These are phyloP conservation scores for Acheta domesticus DNA, from an alignment of 2,888 invertebrate genomes.

Conservation along the genomic window DNA sequence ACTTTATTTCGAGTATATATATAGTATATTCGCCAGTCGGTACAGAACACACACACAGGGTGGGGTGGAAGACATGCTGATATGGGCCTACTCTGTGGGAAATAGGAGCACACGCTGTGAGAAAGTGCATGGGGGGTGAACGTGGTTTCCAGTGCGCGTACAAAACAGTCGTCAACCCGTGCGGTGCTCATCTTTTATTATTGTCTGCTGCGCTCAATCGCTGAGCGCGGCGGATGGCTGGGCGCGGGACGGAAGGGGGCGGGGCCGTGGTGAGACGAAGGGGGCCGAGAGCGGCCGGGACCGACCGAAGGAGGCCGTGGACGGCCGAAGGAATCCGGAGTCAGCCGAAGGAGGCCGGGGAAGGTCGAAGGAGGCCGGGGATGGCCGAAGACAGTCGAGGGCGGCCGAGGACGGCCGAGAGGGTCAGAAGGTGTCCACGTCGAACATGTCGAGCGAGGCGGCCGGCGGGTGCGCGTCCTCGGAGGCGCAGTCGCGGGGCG, in stretches of 20 bases:
- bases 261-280: not conserved
- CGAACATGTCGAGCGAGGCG: slow-evolving; percentile 35
- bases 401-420: not conserved
- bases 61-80: not conserved
- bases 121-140: not conserved
- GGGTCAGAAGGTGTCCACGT: slow-evolving; percentile 34
- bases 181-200: not conserved
- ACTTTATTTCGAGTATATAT: too few species aligned
- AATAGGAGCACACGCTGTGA: not conserved
- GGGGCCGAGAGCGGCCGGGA: not conserved
- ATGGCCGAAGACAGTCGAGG: not conserved
- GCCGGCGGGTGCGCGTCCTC: slow-evolving; percentile 29
- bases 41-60: not conserved
- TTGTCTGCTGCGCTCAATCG: not conserved
- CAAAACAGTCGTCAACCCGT: not conserved
- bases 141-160: not conserved
- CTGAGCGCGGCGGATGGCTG: not conserved
- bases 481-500: slow-evolving; percentile 42
- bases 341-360: not conserved
- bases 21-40: too few species aligned
- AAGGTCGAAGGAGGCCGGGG: not conserved
- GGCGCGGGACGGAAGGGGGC: not conserved
- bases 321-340: slow-evolving; percentile 32
- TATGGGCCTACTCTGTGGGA: not conserved
- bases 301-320: slow-evolving; percentile 32